Percentiles rank a stretch among this genome's conserved stretches.
These are phyloP conservation scores for Eclectus roratus DNA, from an alignment of 2,113 vertebrate genomes.

Conservation along the genomic window DNA sequence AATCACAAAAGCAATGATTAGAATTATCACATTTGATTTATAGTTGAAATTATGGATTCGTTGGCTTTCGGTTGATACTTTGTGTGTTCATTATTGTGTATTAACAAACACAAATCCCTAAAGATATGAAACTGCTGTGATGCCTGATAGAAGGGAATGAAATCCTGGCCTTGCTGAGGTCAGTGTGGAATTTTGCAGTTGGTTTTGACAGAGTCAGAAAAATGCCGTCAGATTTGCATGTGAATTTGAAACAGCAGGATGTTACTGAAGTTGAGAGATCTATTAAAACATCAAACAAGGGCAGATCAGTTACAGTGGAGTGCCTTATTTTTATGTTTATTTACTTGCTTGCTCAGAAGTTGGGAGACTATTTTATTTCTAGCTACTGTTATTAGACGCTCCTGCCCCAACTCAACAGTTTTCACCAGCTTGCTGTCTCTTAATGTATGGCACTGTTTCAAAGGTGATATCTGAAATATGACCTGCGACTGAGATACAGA, in stretches of 20 bases:
- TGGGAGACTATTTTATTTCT: neutral
- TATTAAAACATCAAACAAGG: neutral
- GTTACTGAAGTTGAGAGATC: neutral
- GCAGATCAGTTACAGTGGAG: neutral
- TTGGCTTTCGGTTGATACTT: neutral
- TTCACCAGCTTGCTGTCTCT: neutral
- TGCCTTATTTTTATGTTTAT: neutral
- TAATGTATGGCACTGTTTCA: neutral
- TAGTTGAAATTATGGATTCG: neutral
- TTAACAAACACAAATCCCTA: neutral
- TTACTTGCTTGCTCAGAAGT: neutral
- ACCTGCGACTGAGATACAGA: accelerated
- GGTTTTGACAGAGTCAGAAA: neutral
- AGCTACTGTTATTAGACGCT: neutral
- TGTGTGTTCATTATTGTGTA: neutral
- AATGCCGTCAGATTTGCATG: neutral
- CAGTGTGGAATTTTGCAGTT: neutral
- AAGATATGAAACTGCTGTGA: neutral
- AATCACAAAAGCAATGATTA: neutral
- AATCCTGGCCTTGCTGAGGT: neutral
- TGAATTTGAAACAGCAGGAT: neutral
- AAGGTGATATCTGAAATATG: neutral
- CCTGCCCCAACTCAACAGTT: neutral
- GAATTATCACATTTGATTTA: neutral
- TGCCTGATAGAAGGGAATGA: neutral